Conservation (phyloP, 1,140 invertebrate species). For the Daktulosphaira vitifoliae region DNA sequence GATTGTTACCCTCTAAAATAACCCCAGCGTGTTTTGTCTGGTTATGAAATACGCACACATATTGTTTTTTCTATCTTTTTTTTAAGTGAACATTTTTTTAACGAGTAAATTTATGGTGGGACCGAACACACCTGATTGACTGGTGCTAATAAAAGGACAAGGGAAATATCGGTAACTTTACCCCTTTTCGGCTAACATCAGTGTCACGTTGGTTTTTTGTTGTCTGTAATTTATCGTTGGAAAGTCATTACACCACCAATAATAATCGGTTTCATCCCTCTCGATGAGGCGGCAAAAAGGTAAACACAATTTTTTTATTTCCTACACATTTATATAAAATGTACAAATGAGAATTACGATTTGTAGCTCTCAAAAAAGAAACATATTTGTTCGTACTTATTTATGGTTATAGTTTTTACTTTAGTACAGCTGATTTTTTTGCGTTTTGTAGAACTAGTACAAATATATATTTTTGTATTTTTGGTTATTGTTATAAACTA, state of each 20-base stretch:
- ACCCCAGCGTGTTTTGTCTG: constrained; percentile 13
- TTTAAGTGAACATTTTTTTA: background rate
- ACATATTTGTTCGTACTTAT: constrained; percentile 28
- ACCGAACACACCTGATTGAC: constrained; percentile 33
- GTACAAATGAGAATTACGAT: constrained; percentile 22
- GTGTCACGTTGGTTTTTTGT: constrained; percentile 30
- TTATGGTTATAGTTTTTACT: constrained; percentile 16
- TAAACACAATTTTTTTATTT: constrained; percentile 26
- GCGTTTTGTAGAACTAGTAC: too few species aligned
- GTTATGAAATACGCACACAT: constrained; percentile 23
- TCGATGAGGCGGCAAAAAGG: constrained; percentile 33
- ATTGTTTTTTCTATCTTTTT: constrained; percentile 24
- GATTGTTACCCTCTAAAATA: constrained; percentile 28
- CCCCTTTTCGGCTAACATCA: constrained; percentile 30
- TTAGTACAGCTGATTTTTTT: constrained; percentile 9
- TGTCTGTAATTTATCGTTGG: constrained; percentile 23
- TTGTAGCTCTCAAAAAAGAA: background rate
- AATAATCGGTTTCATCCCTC: constrained; percentile 32
- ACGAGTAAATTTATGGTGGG: constrained; percentile 32
- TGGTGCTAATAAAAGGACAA: constrained; percentile 28
- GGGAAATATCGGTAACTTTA: constrained; percentile 29
- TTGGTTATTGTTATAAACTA: too few species aligned
- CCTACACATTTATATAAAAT: constrained; percentile 6
- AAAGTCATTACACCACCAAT: constrained; percentile 32
- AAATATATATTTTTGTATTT: too few species aligned